Evolutionary conservation across 1,140 invertebrate species (phyloP).

Genomic region (Hirudo medicinalis): DNA sequence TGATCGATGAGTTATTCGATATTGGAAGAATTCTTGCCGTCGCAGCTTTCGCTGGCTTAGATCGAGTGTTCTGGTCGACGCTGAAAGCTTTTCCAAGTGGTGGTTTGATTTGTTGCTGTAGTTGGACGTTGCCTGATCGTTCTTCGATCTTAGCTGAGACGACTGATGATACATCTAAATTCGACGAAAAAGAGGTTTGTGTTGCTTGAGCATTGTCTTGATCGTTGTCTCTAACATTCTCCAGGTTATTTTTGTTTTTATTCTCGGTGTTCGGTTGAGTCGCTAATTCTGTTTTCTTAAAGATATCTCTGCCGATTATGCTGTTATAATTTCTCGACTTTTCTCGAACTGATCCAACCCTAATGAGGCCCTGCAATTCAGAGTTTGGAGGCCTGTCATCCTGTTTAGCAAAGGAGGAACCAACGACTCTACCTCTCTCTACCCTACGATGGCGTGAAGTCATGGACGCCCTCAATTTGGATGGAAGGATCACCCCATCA

Average conservation of each 20-base stretch:
- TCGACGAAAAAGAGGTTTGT: too few species aligned
- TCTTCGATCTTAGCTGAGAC: too few species aligned
- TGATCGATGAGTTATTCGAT: too few species aligned
- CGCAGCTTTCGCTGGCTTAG: too few species aligned
- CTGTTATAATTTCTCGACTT: constrained; percentile 1
- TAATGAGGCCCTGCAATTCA: background rate
- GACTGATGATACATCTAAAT: too few species aligned
- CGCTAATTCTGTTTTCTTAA: background rate
- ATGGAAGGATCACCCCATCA: constrained; percentile 22
- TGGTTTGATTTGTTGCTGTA: too few species aligned
- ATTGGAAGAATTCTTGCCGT: too few species aligned
- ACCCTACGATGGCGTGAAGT: constrained; percentile 16
- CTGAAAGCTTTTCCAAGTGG: too few species aligned
- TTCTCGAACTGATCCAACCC: constrained; percentile 1
- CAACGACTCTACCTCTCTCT: background rate
- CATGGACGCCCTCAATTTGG: constrained; percentile 19
- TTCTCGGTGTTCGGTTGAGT: background rate
- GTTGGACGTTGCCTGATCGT: too few species aligned
- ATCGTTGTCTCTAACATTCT: too few species aligned
- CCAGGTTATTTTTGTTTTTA: background rate
- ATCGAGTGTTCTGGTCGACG: too few species aligned
- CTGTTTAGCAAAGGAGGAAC: background rate
- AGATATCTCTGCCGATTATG: background rate
- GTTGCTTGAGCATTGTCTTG: too few species aligned
- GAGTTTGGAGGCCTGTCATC: background rate